Evolutionary conservation across 2,888 invertebrate species (phyloP), one percentile per base, ranked within the genome.

Genomic region (Electrophaes corylata): DNA sequence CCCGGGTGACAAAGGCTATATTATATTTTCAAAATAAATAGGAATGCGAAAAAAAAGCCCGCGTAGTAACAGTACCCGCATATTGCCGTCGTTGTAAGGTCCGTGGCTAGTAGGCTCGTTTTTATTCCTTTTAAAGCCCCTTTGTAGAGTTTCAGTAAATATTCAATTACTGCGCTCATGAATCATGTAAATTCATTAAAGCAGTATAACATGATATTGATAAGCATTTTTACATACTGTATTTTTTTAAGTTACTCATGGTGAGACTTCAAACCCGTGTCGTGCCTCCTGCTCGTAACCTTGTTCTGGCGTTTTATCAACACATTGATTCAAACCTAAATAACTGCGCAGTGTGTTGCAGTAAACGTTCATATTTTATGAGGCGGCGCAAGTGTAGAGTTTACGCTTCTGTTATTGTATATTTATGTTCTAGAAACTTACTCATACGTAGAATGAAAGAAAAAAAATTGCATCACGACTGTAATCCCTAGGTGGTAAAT

Each of bases 271-370:
- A 14, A 8, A 46, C 23, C 10, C 35, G 39, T 50, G 31, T 16
- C 66, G 64, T 64, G 66, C 10, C 50, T 18, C 18, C 5, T 11
- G 45, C 51, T 55, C 60, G 60, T 66, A 60, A 66, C 54, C 60
- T 46, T 40, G 49, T 57, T 57, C 54, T 52, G 44, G 33, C 14
- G 61, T 80, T 78, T 82, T 83, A 81, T 83, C 79, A 80, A 72
- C 72, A 73, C 80, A 83, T 83, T 83, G 83, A 83, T 83, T 81
- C 78, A 48, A 26, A 43, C 78, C 76, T 37, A 6, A 19, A 43
- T 75, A 73, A 75, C 72, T 73, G 68, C 68, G 67, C 72, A 77
- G 49, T 46, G 54, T 48, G 51, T 16, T 61, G 58, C 58, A 64
- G 39, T 52, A 54, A 54, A 41, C 35, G 44, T 29, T 44, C 37